Conservation (phyloP, 1,140 invertebrate genomes). For the Ditylenchus dipsaci region DNA sequence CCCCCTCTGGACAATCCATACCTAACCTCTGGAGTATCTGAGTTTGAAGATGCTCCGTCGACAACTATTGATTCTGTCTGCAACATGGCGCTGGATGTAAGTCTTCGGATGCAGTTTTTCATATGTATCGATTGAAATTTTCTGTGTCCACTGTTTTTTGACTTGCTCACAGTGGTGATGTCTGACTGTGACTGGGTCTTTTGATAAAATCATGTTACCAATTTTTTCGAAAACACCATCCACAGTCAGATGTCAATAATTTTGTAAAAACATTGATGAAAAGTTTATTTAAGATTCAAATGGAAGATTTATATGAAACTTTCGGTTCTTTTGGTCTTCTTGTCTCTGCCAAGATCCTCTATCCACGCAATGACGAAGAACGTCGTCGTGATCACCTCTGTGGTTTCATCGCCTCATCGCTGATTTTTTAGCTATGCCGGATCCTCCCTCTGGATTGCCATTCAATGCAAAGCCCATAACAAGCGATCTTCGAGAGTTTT, state of each 20-base stretch:
- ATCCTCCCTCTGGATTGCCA: conserved; percentile 86
- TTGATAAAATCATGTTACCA: too few species aligned
- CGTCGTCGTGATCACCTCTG: conserved; percentile 77
- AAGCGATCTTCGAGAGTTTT: conserved; percentile 44
- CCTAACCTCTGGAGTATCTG: conserved; percentile 62
- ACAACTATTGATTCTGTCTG: conserved; percentile 96
- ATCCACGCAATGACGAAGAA: conserved; percentile 95
- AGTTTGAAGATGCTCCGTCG: conserved; percentile 81
- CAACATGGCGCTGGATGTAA: conserved; percentile 89
- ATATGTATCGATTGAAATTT: conserved; percentile 47
- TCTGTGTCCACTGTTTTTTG: too few species aligned
- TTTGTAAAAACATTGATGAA: too few species aligned
- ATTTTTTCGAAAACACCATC: too few species aligned
- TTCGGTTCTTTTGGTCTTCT: conserved; percentile 94
- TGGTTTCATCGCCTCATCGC: conserved; percentile 99
- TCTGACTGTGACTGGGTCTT: too few species aligned
- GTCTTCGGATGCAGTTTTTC: conserved; percentile 19
- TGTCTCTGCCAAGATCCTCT: conserved; percentile 99
- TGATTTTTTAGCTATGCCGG: too few species aligned
- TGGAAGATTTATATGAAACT: conserved; percentile 92
- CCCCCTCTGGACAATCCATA: conserved; percentile 55
- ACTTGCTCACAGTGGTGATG: too few species aligned
- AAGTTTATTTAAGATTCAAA: conserved; percentile 72
- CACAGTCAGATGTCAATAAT: too few species aligned
- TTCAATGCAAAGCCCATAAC: conserved; percentile 83